Base-by-base conservation (phyloP, 2,888 invertebrate genomes). In the Leptopilina drosophilae region DNA sequence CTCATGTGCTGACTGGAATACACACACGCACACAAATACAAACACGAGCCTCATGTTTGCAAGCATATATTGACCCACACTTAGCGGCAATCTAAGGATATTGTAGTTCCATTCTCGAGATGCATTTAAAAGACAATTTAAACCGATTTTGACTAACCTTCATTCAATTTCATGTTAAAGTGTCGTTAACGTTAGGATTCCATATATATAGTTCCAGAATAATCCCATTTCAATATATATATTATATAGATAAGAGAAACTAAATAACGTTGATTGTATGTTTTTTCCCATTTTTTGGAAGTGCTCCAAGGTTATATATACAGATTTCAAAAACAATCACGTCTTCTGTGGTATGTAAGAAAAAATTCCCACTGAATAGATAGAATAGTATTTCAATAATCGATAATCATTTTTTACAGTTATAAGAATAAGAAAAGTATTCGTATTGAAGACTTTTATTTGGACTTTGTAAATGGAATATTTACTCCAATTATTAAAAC, bases 71-170 rank as follows among this genome's bases (percentile, higher is more conserved):
- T 42, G 14, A 40, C 65, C 40, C 26, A 20, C 33, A 26, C 33
- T 66, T 15, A 42, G 66, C 15, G 42, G 42, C 42, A 42, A 14
- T 14, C 53, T 69, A 20, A 69, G 49, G 26, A 49, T 49, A 12
- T 62, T 65, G 33, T 26, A 64, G 64, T 64, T 26, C 20, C 26
- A 26, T 20, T 26, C 15, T 26, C 12, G 26, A 66, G 49, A 49
- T 66, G 66, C 42, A 46, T 46, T 66, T 66, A 46, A 66, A 69
- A 53, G 53, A 49, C 69, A 69, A 69, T 69, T 53, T 69, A 20
- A 42, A 53, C 26, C 49, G 42, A 12, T 26, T 26, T 26, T 26
- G 53, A 69, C 20, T 15, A 69, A 26, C 14, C 49, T 69, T 7
- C 20, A 53, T 69, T 14, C 53, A 46, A 69, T 69, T 33, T 53